Evolutionary conservation across 2,888 invertebrate species (phyloP).

Genomic region (Anarsia innoxiella): DNA sequence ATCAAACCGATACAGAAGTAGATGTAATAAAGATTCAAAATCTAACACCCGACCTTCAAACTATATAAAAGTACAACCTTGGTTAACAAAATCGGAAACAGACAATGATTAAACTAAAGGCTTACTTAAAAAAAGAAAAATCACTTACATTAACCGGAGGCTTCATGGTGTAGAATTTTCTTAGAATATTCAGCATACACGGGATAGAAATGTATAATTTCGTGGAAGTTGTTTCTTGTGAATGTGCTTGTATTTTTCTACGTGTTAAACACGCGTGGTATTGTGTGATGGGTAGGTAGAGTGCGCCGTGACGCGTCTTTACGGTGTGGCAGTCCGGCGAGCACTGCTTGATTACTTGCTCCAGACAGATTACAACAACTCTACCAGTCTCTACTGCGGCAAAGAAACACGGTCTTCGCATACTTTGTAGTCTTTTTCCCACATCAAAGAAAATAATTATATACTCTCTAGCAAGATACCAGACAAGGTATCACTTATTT

Average conservation of each 20-base stretch:
- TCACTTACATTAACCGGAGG: constrained; percentile 63
- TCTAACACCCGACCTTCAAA: no score
- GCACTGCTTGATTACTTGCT: constrained; percentile 51
- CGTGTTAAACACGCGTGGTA: constrained; percentile 15
- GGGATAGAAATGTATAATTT: background rate
- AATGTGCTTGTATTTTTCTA: constrained; percentile 4
- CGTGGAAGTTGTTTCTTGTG: background rate
- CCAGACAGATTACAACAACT: background rate
- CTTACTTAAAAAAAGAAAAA: no score
- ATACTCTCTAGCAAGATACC: no score
- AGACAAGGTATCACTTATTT: no score
- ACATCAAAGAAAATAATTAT: no score
- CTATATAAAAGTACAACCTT: no score
- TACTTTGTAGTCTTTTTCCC: no score
- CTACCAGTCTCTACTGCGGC: background rate
- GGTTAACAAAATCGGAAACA: no score
- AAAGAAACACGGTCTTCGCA: no score
- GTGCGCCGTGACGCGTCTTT: constrained; percentile 47
- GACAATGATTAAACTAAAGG: no score
- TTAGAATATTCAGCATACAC: constrained; percentile 54
- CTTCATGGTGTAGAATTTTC: constrained; percentile 59
- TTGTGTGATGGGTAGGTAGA: constrained; percentile 31
- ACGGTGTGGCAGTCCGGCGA: constrained; percentile 44
- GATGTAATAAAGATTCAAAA: no score
- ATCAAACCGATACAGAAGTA: no score